Evolutionary conservation across 2,888 invertebrate species (phyloP).

Genomic region (Brenthis daphne): DNA sequence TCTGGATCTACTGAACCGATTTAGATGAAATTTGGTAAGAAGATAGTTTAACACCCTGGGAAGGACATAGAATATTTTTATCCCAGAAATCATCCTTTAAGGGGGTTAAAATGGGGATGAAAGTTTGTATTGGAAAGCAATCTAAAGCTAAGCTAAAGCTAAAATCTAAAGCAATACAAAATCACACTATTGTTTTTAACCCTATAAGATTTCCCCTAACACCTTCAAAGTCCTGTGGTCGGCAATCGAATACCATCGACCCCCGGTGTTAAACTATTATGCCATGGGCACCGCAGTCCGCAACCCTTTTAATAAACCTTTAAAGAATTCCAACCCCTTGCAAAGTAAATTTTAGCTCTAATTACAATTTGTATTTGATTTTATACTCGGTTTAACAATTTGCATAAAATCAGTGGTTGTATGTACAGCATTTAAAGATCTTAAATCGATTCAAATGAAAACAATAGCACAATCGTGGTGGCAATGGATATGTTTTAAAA

Average conservation of each 20-base stretch:
- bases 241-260: conserved; percentile 19
- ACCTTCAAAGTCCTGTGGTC: conserved; percentile 7
- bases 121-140: too few relatives aligned
- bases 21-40: too few relatives aligned
- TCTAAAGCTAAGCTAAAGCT: too few relatives aligned
- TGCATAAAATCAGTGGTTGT: conserved; percentile 3
- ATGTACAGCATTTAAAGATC: background rate
- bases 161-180: too few relatives aligned
- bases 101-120: too few relatives aligned
- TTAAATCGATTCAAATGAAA: background rate
- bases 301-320: conserved; percentile 21
- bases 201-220: conserved; percentile 15
- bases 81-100: too few relatives aligned
- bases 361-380: conserved; percentile 24
- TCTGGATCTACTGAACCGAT: too few relatives aligned
- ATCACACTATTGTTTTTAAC: conserved; percentile 7
- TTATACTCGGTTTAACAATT: conserved; percentile 18
- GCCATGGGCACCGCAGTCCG: conserved; percentile 14
- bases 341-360: conserved; percentile 22
- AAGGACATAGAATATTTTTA: too few relatives aligned
- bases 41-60: too few relatives aligned
- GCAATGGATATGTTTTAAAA: too few relatives aligned
- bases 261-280: conserved; percentile 18
- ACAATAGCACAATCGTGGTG: background rate
- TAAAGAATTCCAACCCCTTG: conserved; percentile 24